Percentiles rank a stretch among this genome's conserved stretches.
These are phyloP conservation scores for Pyrgilauda ruficollis DNA, from an alignment of 2,113 vertebrate genomes.

Conservation along the genomic window DNA sequence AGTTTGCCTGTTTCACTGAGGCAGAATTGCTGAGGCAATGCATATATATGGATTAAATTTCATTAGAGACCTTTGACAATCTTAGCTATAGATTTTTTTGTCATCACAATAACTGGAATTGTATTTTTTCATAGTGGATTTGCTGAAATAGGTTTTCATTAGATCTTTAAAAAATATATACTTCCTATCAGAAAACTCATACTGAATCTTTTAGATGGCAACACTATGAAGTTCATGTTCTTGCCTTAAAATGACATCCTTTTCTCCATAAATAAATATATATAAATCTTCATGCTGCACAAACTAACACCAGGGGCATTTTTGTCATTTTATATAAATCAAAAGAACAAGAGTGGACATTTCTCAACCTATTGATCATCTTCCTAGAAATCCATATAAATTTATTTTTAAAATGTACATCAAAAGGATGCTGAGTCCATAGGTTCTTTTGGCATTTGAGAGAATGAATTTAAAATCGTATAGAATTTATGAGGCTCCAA, in stretches of 20 bases:
- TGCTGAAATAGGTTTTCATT: neutral
- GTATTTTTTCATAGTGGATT: neutral
- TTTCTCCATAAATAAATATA: conserved; percentile 34
- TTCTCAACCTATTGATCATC: conserved; percentile 38
- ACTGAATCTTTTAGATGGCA: neutral
- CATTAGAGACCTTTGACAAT: neutral
- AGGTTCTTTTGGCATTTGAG: conserved; percentile 21
- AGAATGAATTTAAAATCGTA: conserved; percentile 21
- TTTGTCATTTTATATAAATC: conserved; percentile 49
- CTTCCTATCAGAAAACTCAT: neutral
- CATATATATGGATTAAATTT: neutral
- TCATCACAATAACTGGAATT: neutral
- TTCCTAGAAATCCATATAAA: conserved; percentile 28
- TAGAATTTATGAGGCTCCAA: conserved; percentile 26
- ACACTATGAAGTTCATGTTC: neutral
- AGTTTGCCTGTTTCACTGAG: neutral
- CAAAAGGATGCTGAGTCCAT: conserved; percentile 19
- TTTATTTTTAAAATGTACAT: conserved; percentile 37
- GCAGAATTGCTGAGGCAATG: neutral
- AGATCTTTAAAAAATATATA: neutral
- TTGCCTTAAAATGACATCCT: neutral
- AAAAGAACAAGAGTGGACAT: neutral
- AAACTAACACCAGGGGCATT: conserved; percentile 1
- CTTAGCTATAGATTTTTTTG: neutral
- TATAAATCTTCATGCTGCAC: neutral